phyloP scores from a whole-genome alignment of 2,888 invertebrate genomes.

The Rhimphoctona megacephalus region DNA sequence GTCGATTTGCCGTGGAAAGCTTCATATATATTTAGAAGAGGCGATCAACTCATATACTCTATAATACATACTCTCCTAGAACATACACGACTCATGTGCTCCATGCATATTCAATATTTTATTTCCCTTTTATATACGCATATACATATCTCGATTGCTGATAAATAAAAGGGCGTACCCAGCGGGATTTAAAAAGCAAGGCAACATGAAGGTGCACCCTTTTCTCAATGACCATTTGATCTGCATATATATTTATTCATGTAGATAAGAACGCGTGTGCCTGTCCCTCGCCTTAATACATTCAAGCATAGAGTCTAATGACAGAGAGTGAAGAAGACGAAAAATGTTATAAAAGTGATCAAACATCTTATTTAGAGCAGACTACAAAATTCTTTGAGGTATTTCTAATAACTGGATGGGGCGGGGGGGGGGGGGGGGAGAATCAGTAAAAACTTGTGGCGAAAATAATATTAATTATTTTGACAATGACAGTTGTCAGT shows the following conservation, averaged over 20 bases:
- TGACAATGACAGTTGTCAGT: not conserved
- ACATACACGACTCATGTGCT: slow-evolving; percentile 48
- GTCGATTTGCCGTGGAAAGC: too few species aligned
- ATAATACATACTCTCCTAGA: slow-evolving; percentile 41
- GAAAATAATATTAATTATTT: not conserved
- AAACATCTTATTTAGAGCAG: not conserved
- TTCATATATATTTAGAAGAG: not conserved
- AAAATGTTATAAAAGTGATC: slow-evolving; percentile 5
- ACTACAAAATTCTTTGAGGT: not conserved
- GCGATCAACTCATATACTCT: slow-evolving; percentile 48
- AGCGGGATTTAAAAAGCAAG: not conserved
- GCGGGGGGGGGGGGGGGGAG: too few species aligned
- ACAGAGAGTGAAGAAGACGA: not conserved
- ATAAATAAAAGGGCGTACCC: slow-evolving; percentile 12
- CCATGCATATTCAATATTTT: slow-evolving; percentile 71
- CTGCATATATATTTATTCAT: slow-evolving; percentile 46
- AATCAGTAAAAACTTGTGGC: not conserved
- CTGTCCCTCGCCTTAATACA: slow-evolving; percentile 14
- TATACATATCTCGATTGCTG: not conserved
- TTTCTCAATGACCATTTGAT: not conserved
- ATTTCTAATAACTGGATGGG: not conserved
- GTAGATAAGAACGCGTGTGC: slow-evolving; percentile 31
- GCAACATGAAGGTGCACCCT: not conserved
- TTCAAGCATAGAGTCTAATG: slow-evolving; percentile 15
- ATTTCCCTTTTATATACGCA: slow-evolving; percentile 52